phyloP scores from a whole-genome alignment of 2,113 vertebrate genomes.

The Cyrtonyx montezumae region DNA sequence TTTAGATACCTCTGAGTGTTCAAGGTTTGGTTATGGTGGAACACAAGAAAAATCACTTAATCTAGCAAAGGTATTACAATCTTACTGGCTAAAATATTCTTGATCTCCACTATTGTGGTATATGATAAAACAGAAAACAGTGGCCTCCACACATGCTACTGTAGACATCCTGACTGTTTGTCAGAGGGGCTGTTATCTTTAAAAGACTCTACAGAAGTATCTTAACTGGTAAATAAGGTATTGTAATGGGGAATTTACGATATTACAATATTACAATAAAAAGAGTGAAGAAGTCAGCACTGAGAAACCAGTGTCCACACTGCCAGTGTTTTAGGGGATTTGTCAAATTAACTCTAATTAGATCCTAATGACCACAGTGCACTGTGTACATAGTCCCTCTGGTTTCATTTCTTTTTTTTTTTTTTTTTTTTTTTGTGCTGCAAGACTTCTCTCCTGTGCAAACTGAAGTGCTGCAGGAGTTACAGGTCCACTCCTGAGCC shows the following conservation, averaged over 20 bases:
- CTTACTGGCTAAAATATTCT: not conserved
- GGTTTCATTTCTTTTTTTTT: not conserved
- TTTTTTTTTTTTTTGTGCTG: accelerated
- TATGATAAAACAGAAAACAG: not conserved
- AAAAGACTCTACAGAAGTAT: not conserved
- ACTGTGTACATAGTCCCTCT: not conserved
- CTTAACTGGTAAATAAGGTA: not conserved
- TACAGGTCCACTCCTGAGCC: not conserved
- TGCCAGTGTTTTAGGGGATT: not conserved
- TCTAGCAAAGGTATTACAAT: not conserved
- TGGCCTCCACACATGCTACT: not conserved
- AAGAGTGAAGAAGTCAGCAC: not conserved
- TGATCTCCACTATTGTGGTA: not conserved
- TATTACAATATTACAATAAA: not conserved
- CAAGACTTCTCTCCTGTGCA: not conserved
- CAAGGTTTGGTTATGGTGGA: not conserved
- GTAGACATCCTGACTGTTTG: not conserved
- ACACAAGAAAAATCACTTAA: not conserved
- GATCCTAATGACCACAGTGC: not conserved
- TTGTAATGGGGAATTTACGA: accelerated
- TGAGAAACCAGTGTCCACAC: not conserved
- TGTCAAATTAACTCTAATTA: not conserved
- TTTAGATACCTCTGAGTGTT: not conserved
- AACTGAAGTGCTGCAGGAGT: not conserved
- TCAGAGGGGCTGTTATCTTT: not conserved